These are phyloP conservation scores for Drosophila infuscata DNA, from an alignment of 2,888 invertebrate genomes.

Conservation along the genomic window DNA sequence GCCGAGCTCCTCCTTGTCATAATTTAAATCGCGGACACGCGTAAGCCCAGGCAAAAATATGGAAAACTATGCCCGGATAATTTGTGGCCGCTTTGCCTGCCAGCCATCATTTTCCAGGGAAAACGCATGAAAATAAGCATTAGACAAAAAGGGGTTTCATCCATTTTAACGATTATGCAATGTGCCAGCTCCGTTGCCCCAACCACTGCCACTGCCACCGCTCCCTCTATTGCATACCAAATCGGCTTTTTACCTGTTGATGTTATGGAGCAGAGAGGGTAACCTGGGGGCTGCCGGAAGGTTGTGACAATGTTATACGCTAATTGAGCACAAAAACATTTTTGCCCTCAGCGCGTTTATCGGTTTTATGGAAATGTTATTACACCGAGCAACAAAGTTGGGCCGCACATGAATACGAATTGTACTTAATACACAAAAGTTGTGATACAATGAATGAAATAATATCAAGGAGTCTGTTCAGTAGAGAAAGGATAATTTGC, in stretches of 20 bases:
- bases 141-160: constrained; percentile 56
- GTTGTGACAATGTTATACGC: constrained; percentile 80
- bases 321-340: constrained; percentile 79
- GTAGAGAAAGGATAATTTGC: background rate
- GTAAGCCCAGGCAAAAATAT: constrained; percentile 62
- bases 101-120: constrained; percentile 68
- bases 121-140: constrained; percentile 75
- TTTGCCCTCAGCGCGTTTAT: constrained; percentile 40
- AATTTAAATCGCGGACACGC: constrained; percentile 73
- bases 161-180: constrained; percentile 62
- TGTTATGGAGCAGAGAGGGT: constrained; percentile 14
- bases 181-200: constrained; percentile 13
- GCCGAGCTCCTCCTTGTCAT: constrained; percentile 56
- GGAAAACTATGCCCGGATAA: constrained; percentile 63
- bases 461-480: background rate
- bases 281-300: constrained; percentile 47
- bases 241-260: constrained; percentile 77
- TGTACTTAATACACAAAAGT: background rate
- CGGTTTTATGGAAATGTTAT: constrained; percentile 59
- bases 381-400: constrained; percentile 49
- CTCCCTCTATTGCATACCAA: constrained; percentile 65
- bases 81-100: constrained; percentile 37
- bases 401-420: background rate
- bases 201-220: background rate
- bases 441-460: background rate